Conservation (phyloP, 1,140 invertebrate species). For the Drusus annulatus region DNA sequence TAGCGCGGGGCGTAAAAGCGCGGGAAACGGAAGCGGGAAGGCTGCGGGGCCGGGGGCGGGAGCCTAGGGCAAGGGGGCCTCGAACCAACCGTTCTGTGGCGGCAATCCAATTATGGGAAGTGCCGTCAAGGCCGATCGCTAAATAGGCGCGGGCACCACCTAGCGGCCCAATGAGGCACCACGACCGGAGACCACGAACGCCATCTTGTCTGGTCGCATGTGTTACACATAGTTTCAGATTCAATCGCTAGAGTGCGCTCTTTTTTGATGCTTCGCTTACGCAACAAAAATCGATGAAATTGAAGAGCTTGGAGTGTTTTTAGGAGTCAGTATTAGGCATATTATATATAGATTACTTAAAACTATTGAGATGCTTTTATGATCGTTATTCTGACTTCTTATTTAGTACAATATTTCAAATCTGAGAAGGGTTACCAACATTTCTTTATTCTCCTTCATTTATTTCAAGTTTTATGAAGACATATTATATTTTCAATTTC, state of each 20-base stretch:
- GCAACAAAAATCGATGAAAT: no score
- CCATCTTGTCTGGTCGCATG: background rate
- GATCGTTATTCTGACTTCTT: no score
- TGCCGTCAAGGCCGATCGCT: slow-evolving; percentile 54
- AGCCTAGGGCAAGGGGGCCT: background rate
- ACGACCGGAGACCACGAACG: background rate
- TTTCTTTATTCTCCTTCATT: no score
- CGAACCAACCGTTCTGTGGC: slow-evolving; percentile 45
- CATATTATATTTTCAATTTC: no score
- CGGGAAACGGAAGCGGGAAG: slow-evolving; percentile 21
- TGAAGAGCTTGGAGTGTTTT: no score
- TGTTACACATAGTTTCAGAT: background rate
- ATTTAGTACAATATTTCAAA: no score
- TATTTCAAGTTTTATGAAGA: no score
- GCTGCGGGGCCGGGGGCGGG: no score
- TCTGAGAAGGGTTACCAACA: no score
- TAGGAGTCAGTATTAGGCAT: no score
- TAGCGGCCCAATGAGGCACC: background rate
- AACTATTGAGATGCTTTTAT: no score
- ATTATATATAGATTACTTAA: no score
- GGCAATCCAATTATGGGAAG: slow-evolving; percentile 58
- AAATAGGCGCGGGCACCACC: slow-evolving; percentile 6
- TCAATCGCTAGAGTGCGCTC: background rate
- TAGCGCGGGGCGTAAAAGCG: slow-evolving; percentile 20
- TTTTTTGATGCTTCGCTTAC: background rate